A percentile compares a stretch with the other conserved stretches of the same genome.
Conservation (phyloP, 1,140 invertebrate species). For the Drosophila mojavensis region DNA sequence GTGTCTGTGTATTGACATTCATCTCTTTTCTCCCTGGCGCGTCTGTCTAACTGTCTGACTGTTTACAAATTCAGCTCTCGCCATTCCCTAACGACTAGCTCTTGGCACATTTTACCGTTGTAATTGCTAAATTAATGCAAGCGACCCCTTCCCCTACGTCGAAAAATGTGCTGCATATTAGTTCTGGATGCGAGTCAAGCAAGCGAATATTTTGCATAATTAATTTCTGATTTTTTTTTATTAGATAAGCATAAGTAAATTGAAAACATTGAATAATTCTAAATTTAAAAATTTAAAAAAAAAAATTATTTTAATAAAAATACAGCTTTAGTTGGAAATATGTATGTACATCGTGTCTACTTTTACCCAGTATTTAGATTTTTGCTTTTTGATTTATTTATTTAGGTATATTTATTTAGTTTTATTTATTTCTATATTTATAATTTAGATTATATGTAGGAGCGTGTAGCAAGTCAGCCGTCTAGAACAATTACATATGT, state of each 20-base stretch:
- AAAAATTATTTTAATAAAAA: too few relatives aligned
- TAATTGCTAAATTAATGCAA: conserved; percentile 78
- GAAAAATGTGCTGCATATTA: conserved; percentile 46
- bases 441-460: conserved; percentile 3
- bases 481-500: conserved; percentile 34
- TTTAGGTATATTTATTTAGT: not conserved
- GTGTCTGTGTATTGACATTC: conserved; percentile 14
- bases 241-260: too few relatives aligned
- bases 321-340: too few relatives aligned
- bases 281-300: too few relatives aligned
- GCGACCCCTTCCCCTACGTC: conserved; percentile 34
- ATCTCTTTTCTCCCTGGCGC: conserved; percentile 45
- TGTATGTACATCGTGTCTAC: too few relatives aligned
- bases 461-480: conserved; percentile 4
- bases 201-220: conserved; percentile 5
- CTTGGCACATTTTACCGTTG: conserved; percentile 57
- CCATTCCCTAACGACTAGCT: conserved; percentile 28
- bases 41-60: conserved; percentile 33
- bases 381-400: not conserved
- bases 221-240: not conserved
- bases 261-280: too few relatives aligned
- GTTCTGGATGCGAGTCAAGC: conserved; percentile 15
- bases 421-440: not conserved
- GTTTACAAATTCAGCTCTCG: conserved; percentile 1
- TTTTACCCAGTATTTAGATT: not conserved